Percentiles rank a stretch among this genome's conserved stretches.
These are phyloP conservation scores for Yponomeuta evonymella DNA, from an alignment of 2,888 invertebrate species.

Conservation along the genomic window DNA sequence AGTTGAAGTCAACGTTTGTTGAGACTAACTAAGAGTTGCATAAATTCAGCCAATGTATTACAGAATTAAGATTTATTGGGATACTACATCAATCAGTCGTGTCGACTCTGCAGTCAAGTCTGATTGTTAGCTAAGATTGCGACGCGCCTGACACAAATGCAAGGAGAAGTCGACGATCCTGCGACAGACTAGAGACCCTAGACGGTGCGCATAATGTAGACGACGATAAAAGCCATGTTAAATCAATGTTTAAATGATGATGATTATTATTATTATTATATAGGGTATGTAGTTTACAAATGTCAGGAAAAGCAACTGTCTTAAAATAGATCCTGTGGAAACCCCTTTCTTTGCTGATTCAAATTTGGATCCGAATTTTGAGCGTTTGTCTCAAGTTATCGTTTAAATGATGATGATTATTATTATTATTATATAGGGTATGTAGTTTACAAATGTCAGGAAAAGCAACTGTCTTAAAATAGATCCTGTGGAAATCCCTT, in stretches of 20 bases:
- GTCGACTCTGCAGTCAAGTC: background rate
- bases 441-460: too few species aligned
- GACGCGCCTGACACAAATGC: background rate
- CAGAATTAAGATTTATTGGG: conserved; percentile 1
- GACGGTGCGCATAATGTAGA: background rate
- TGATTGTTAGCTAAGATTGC: background rate
- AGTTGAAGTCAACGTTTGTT: conserved; percentile 18
- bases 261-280: too few species aligned
- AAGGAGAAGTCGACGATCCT: background rate
- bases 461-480: too few species aligned
- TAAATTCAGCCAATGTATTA: background rate
- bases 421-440: too few species aligned
- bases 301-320: too few species aligned
- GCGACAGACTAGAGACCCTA: background rate
- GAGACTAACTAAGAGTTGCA: conserved; percentile 29
- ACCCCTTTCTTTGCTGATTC: too few species aligned
- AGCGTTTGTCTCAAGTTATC: too few species aligned
- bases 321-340: too few species aligned
- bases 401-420: background rate
- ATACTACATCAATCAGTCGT: background rate
- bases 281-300: too few species aligned
- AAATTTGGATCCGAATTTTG: too few species aligned
- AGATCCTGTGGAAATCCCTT: too few species aligned
- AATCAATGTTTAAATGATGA: background rate
- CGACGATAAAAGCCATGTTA: background rate